These are phyloP conservation scores for Cephus nigrinus DNA, from an alignment of 2,888 invertebrate genomes.

Conservation along the genomic window DNA sequence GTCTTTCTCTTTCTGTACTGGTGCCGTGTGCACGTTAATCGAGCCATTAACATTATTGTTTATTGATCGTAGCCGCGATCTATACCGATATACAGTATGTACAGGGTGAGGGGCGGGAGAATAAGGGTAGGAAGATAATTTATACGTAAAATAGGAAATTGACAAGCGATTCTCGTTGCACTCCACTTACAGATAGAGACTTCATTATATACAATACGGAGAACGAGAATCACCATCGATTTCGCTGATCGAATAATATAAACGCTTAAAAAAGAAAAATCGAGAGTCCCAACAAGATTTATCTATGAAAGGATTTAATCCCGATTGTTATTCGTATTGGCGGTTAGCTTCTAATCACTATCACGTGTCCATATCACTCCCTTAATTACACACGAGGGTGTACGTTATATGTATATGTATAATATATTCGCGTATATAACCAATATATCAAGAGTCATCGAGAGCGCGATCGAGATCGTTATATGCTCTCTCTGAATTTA, in stretches of 20 bases:
- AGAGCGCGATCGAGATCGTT: background rate
- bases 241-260: background rate
- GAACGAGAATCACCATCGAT: background rate
- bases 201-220: background rate
- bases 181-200: background rate
- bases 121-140: background rate
- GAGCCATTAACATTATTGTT: background rate
- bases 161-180: background rate
- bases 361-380: background rate
- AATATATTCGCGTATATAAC: constrained; percentile 43
- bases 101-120: background rate
- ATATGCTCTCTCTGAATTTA: background rate
- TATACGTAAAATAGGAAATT: background rate
- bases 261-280: background rate
- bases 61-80: background rate
- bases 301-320: background rate
- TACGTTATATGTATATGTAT: constrained; percentile 14
- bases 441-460: background rate
- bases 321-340: background rate
- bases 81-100: background rate
- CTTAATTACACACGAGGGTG: background rate
- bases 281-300: background rate
- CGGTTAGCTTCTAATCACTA: background rate
- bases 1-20: background rate
- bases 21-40: background rate